A percentile compares a stretch with the other conserved stretches of the same genome.
phyloP scores from a whole-genome alignment of 2,888 invertebrate genomes.

The Lasioglossum calceatum region DNA sequence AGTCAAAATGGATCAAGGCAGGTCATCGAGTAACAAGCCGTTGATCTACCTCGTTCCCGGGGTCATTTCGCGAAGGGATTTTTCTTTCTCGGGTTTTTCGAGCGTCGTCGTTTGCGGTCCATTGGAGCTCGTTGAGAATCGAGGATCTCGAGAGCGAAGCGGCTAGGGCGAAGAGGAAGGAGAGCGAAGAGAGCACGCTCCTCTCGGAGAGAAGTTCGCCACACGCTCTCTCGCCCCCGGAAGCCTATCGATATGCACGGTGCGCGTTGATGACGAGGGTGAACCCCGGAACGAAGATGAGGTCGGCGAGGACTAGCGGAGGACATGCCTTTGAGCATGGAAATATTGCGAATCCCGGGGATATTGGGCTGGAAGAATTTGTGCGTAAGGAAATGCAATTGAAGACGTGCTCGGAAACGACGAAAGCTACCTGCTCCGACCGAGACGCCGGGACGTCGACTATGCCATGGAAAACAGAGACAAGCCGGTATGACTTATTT shows the following conservation, averaged over 20 bases:
- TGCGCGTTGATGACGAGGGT: constrained; percentile 32
- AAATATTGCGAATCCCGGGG: constrained; percentile 66
- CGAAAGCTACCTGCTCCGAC: constrained; percentile 23
- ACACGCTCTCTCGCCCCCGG: background rate
- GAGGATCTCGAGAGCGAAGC: background rate
- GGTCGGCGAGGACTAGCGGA: constrained; percentile 40
- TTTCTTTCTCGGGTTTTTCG: background rate
- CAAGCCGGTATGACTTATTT: constrained; percentile 27
- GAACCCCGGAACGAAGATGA: constrained; percentile 49
- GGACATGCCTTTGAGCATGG: constrained; percentile 64
- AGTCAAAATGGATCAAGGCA: no score
- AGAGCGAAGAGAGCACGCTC: background rate
- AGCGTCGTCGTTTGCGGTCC: background rate
- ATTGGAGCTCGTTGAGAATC: background rate
- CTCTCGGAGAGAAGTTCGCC: background rate
- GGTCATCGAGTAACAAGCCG: no score
- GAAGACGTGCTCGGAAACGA: constrained; percentile 61
- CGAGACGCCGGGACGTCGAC: background rate
- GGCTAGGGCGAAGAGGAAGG: background rate
- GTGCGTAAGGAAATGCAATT: constrained; percentile 68
- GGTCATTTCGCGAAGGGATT: background rate
- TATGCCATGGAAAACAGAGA: constrained; percentile 39
- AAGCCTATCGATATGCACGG: constrained; percentile 69
- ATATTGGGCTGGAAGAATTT: constrained; percentile 63
- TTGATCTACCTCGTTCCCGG: background rate